Conservation (phyloP, 2,888 invertebrate genomes). For the Odontocolon sp. region DNA sequence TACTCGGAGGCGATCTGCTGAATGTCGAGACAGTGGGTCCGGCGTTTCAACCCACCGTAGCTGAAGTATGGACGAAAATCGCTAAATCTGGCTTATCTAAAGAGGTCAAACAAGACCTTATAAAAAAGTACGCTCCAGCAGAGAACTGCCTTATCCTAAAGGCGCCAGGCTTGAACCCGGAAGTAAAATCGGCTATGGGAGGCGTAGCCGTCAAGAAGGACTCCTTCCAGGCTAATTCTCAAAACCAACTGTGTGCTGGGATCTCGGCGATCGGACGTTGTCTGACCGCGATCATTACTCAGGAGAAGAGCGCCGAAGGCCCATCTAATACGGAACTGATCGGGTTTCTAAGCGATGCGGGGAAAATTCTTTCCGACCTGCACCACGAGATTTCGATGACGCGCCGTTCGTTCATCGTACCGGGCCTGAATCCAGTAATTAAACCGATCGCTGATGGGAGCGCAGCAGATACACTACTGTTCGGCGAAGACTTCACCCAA, state of each 20-base stretch:
- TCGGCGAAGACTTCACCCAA: background rate
- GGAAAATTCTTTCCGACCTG: background rate
- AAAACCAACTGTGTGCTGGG: background rate
- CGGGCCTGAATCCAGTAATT: background rate
- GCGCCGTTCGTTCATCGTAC: background rate
- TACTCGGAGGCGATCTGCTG: too few relatives aligned
- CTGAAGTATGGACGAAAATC: too few relatives aligned
- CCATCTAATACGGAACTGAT: too few relatives aligned
- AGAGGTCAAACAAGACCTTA: too few relatives aligned
- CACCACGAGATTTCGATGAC: background rate
- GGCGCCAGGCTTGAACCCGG: background rate
- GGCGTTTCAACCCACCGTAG: too few relatives aligned
- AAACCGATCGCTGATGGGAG: background rate
- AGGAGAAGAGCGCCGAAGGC: background rate
- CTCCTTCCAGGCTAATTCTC: background rate
- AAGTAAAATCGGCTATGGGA: background rate
- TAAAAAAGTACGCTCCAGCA: background rate
- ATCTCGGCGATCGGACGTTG: background rate
- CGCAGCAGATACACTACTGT: background rate
- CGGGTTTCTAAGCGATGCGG: background rate
- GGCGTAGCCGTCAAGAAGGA: background rate
- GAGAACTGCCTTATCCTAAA: background rate
- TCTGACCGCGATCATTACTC: background rate
- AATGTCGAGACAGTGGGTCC: too few relatives aligned
- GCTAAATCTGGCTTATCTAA: too few relatives aligned